These are phyloP conservation scores for Fragum sueziense DNA, from an alignment of 2,888 invertebrate species.

Conservation along the genomic window DNA sequence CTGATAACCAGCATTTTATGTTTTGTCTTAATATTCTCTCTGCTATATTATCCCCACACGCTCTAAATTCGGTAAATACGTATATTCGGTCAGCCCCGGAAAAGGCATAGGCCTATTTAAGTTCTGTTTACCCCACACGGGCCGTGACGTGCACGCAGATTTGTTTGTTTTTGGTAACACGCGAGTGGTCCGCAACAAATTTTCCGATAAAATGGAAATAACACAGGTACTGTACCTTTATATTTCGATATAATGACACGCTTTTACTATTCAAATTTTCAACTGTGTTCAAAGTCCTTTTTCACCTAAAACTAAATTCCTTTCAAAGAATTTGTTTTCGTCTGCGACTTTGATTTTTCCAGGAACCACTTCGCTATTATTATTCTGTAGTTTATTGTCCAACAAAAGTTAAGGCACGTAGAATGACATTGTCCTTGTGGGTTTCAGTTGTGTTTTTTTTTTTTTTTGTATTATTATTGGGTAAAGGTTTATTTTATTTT, in stretches of 20 bases:
- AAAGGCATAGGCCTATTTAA: slow-evolving; percentile 56
- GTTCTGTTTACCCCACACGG: background rate
- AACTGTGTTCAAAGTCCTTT: background rate
- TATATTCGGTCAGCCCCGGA: too few species aligned
- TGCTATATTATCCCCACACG: too few species aligned
- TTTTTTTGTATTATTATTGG: background rate
- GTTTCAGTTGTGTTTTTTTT: background rate
- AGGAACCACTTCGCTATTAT: background rate
- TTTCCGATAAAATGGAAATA: background rate
- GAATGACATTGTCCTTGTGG: background rate
- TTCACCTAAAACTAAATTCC: background rate
- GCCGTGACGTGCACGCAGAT: background rate
- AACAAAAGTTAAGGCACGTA: background rate
- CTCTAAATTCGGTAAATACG: too few species aligned
- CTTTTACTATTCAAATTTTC: background rate
- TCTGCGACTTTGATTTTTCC: background rate
- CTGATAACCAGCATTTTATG: too few species aligned
- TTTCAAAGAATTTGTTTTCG: background rate
- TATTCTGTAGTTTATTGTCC: background rate
- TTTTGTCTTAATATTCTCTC: too few species aligned
- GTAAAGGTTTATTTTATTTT: background rate
- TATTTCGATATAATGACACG: background rate
- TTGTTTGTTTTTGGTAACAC: background rate
- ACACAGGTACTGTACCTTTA: background rate
- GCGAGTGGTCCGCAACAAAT: too few species aligned